These are phyloP conservation scores for Emmelina monodactyla DNA, from an alignment of 2,888 invertebrate species.

Conservation along the genomic window DNA sequence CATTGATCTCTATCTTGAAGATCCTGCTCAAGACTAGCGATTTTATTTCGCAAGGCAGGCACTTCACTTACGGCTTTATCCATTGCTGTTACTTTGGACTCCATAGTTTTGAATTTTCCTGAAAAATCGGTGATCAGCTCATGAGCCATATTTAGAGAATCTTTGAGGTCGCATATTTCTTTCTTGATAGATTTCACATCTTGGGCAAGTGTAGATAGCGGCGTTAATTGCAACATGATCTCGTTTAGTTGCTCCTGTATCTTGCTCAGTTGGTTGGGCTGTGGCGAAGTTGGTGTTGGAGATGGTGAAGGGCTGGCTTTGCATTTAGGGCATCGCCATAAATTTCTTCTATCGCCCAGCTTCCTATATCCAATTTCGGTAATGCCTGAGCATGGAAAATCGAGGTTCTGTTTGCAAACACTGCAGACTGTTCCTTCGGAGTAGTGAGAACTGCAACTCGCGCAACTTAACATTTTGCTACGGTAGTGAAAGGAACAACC, in stretches of 20 bases:
- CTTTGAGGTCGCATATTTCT: slow-evolving; percentile 9
- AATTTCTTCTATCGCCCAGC: slow-evolving; percentile 11
- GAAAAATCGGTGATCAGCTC: slow-evolving; percentile 6
- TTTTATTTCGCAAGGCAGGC: slow-evolving; percentile 7
- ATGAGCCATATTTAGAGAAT: slow-evolving; percentile 10
- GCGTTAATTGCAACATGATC: slow-evolving; percentile 9
- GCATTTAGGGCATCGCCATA: slow-evolving; percentile 12
- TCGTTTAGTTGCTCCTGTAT: slow-evolving; percentile 10
- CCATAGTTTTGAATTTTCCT: slow-evolving; percentile 3
- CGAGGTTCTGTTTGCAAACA: slow-evolving; percentile 8
- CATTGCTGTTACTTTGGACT: slow-evolving; percentile 5
- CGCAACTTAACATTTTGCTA: slow-evolving; percentile 12
- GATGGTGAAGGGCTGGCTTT: slow-evolving; percentile 8
- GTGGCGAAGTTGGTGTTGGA: slow-evolving; percentile 6
- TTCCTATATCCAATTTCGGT: slow-evolving; percentile 12
- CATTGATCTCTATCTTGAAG: slow-evolving; percentile 13
- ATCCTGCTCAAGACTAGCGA: slow-evolving; percentile 6
- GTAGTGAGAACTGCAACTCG: slow-evolving; percentile 10
- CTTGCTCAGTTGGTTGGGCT: slow-evolving; percentile 3
- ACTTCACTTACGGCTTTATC: slow-evolving; percentile 7
- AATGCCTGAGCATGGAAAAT: slow-evolving; percentile 13
- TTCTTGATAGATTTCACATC: slow-evolving; percentile 14
- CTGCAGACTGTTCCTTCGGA: slow-evolving; percentile 12
- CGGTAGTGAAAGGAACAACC: not conserved
- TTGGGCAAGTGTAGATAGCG: slow-evolving; percentile 11